Conservation (phyloP, 2,797 vertebrate species). For the Hydrocynus forskahlii region DNA sequence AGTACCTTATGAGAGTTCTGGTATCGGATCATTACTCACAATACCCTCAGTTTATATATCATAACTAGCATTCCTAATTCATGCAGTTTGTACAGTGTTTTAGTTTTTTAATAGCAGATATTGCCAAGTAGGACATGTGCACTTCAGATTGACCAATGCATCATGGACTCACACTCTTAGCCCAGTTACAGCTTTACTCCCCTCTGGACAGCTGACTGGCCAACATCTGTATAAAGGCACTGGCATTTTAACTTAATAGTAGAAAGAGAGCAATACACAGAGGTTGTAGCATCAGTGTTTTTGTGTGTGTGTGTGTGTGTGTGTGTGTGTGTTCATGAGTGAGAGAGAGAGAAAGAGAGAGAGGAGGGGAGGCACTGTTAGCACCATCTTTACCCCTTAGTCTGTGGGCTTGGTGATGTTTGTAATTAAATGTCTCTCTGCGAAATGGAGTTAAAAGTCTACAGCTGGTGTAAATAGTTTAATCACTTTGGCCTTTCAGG, state of each 20-base stretch:
- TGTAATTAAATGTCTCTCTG: constrained; percentile 5
- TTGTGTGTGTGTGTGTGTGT: constrained; percentile 13
- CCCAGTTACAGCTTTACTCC: constrained; percentile 17
- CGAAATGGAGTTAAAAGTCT: constrained; percentile 6
- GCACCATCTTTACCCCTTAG: background rate
- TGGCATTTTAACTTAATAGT: constrained; percentile 51
- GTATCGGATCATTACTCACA: no score
- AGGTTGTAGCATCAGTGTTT: background rate
- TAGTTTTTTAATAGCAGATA: background rate
- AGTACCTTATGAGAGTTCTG: no score
- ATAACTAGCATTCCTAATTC: background rate
- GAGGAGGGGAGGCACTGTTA: background rate
- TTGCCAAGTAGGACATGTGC: constrained; percentile 11
- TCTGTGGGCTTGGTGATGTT: constrained; percentile 1
- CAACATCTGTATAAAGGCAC: constrained; percentile 30
- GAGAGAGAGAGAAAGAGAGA: no score
- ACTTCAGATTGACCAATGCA: background rate
- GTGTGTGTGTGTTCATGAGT: background rate
- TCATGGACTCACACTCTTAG: constrained; percentile 12
- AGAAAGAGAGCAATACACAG: constrained; percentile 11
- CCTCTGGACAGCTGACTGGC: constrained; percentile 21
- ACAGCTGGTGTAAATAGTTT: constrained; percentile 21
- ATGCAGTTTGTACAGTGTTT: background rate
- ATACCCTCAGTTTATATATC: no score
- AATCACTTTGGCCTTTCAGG: constrained; percentile 3